These are phyloP conservation scores for Malurus cyaneus DNA, from an alignment of 2,113 vertebrate genomes.

Conservation along the genomic window DNA sequence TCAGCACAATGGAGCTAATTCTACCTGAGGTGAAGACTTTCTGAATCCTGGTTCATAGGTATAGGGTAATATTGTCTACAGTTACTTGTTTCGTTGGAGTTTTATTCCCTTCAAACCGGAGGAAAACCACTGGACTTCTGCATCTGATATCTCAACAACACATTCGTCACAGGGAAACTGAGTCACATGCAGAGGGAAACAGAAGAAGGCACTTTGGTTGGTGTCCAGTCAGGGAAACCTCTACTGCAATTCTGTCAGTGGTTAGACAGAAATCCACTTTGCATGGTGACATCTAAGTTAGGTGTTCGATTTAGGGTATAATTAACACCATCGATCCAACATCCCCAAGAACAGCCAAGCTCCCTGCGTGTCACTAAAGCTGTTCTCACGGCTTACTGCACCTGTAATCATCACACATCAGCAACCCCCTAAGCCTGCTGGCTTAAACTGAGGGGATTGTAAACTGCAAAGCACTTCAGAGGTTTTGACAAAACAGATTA, in stretches of 20 bases:
- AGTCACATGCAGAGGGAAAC: not conserved
- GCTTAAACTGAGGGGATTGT: not conserved
- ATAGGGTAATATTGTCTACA: not conserved
- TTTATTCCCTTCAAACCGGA: not conserved
- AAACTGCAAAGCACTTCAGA: not conserved
- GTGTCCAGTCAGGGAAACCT: not conserved
- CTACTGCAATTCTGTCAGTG: not conserved
- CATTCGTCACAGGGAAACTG: not conserved
- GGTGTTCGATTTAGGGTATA: not conserved
- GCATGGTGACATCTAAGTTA: not conserved
- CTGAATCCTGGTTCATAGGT: not conserved
- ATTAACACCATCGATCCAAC: not conserved
- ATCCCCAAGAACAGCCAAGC: accelerated
- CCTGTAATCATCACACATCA: not conserved
- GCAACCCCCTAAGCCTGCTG: not conserved
- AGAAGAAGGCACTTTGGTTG: not conserved
- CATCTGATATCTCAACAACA: not conserved
- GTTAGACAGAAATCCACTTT: not conserved
- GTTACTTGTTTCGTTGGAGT: not conserved
- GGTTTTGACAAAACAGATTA: not conserved
- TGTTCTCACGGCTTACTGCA: not conserved
- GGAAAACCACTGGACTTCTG: not conserved
- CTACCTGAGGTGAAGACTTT: not conserved
- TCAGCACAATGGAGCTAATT: accelerated
- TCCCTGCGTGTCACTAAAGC: not conserved